These are phyloP conservation scores for Hipparchia sbordonii DNA, from an alignment of 2,888 invertebrate species.

Conservation along the genomic window DNA sequence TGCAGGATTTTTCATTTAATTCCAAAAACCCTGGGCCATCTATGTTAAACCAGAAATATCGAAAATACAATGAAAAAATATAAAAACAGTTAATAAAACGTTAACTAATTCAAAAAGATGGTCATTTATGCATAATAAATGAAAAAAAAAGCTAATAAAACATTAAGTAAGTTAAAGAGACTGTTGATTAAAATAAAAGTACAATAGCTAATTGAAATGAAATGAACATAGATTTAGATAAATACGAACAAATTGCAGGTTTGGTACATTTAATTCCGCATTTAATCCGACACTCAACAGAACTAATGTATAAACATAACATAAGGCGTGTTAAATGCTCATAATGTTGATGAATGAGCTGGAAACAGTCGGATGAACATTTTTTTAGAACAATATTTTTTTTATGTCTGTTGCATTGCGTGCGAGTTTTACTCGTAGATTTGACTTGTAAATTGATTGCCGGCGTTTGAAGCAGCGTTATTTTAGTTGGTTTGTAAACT, in stretches of 20 bases:
- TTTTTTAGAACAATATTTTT: constrained; percentile 1
- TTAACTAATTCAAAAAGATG: background rate
- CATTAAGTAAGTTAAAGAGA: background rate
- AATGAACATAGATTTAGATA: constrained; percentile 6
- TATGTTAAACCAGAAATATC: background rate
- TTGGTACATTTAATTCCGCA: constrained; percentile 16
- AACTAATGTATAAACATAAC: constrained; percentile 17
- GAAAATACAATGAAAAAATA: background rate
- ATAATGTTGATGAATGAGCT: constrained; percentile 28
- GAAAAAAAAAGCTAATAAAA: background rate
- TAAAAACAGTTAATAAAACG: background rate
- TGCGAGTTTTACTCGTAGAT: constrained; percentile 12
- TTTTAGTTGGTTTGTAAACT: background rate
- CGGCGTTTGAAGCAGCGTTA: constrained; percentile 7
- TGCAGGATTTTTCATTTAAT: background rate
- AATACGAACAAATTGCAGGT: constrained; percentile 8
- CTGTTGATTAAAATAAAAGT: background rate
- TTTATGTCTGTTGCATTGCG: constrained; percentile 2
- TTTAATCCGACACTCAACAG: constrained; percentile 20
- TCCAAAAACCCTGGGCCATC: background rate
- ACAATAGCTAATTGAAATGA: background rate
- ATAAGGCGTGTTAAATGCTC: constrained; percentile 22
- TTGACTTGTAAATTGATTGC: constrained; percentile 31
- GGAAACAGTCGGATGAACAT: constrained; percentile 16
- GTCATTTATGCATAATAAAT: background rate